Base-by-base conservation (phyloP, 2,888 invertebrate species). In the Campoplex nolae region DNA sequence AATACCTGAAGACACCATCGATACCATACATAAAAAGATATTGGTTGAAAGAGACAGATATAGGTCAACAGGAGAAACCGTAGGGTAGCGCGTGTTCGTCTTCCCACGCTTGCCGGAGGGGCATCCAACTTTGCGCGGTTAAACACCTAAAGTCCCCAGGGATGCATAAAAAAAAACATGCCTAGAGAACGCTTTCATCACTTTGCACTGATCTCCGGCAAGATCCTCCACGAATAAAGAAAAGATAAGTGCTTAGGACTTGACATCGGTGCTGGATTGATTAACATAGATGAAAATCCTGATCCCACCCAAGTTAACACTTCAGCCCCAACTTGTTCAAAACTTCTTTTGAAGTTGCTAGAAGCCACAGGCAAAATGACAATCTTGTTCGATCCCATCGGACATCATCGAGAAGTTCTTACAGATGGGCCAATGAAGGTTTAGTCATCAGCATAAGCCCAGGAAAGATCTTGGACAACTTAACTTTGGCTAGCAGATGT, bases 91-190 rank as follows among this genome's bases (percentile, higher is more conserved):
- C 70, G 84, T 80, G 81, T n/a, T 42, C 35, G 45, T 62, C 45
- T 81, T 86, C 81, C 84, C 86, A 86, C 84, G 84, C 81, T 48
- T 38, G 81, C 81, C 74, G 79, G 65, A 48, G 83, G 73, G 80
- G 56, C 38, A 28, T 68, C 65, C 13, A 80, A 81, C 76, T 81
- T 76, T 56, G 38, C 65, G 83, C 67, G 79, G 73, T 80, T 77
- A 56, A 38, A 56, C 38, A n/a, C 28, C 62, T 0, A 74, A 73
- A 77, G 58, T 77, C 42, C 62, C 58, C 32, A 35, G 28, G n/a
- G 73, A 68, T 51, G 38, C 18, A 51, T 18, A 2, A 35, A 77
- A 77, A 65, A 77, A 77, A 32, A n/a, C 23, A 23, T 23, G 45
- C 42, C 45, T 18, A 16, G 32, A 67, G 65, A n/a, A 51, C n/a